A percentile compares a stretch with the other conserved stretches of the same genome.
Evolutionary conservation across 2,113 vertebrate genomes (phyloP).

Genomic region (Taurulus bubalis): DNA sequence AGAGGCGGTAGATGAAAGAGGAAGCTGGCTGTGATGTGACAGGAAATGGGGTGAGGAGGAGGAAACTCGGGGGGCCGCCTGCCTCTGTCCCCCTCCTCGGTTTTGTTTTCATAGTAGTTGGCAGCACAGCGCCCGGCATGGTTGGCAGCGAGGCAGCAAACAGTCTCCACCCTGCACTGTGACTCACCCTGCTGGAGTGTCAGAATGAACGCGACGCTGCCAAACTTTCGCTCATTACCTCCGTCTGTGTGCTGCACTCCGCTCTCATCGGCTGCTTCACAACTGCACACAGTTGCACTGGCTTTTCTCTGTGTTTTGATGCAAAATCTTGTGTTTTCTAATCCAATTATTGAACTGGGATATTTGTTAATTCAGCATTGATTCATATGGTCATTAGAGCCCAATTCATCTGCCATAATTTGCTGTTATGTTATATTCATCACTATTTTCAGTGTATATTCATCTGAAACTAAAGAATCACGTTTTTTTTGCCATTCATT

Average conservation of each 20-base stretch:
- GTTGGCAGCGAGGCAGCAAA: constrained; percentile 41
- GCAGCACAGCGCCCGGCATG: constrained; percentile 39
- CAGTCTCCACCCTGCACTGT: constrained; percentile 51
- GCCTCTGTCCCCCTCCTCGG: constrained; percentile 18
- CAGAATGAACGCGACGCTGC: constrained; percentile 11
- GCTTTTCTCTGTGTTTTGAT: not conserved
- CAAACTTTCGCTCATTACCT: constrained; percentile 37
- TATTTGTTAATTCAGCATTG: not conserved
- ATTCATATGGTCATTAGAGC: not conserved
- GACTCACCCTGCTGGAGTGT: constrained; percentile 29
- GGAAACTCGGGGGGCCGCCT: not conserved
- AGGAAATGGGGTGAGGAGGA: constrained; percentile 46
- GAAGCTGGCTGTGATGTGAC: constrained; percentile 52
- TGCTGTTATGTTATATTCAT: not conserved
- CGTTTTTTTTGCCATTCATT: too few relatives aligned
- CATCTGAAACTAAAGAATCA: too few relatives aligned
- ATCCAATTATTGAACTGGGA: not conserved
- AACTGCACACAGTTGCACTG: not conserved
- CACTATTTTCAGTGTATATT: too few relatives aligned
- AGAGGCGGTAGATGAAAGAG: constrained; percentile 51
- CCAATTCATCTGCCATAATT: not conserved
- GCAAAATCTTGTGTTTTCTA: not conserved
- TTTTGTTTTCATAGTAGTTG: constrained; percentile 60
- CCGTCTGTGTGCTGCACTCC: not conserved
- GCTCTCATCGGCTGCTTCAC: not conserved